These are phyloP conservation scores for Channa argus DNA, from an alignment of 2,113 vertebrate genomes.

Conservation along the genomic window DNA sequence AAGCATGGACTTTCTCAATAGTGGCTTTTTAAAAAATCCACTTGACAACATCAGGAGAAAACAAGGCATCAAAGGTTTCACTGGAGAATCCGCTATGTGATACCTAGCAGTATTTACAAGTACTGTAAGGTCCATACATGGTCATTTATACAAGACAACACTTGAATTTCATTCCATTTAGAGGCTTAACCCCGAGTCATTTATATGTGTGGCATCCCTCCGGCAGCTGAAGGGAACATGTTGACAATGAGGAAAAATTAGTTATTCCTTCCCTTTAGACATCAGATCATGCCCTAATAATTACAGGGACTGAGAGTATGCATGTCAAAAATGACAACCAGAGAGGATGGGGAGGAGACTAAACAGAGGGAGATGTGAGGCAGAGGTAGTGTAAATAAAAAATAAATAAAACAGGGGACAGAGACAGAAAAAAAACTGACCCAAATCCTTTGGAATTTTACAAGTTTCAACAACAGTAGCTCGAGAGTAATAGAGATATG, in stretches of 20 bases:
- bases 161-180: neutral
- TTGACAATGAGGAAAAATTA: slow-evolving; percentile 63
- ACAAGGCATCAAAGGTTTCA: neutral
- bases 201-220: slow-evolving; percentile 9
- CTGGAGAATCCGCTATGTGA: neutral
- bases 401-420: slow-evolving; percentile 14
- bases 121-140: neutral
- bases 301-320: slow-evolving; percentile 51
- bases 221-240: slow-evolving; percentile 36
- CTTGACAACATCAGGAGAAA: neutral
- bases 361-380: slow-evolving; percentile 29
- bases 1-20: neutral
- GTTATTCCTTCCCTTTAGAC: slow-evolving; percentile 83
- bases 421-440: slow-evolving; percentile 14
- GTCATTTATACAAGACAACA: slow-evolving; percentile 1
- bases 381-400: neutral
- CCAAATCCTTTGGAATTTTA: slow-evolving; percentile 1
- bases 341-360: slow-evolving; percentile 17
- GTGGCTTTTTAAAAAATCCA: neutral
- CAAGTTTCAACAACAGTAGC: too few relatives aligned
- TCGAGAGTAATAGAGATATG: too few relatives aligned
- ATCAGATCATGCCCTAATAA: slow-evolving; percentile 81
- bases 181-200: neutral
- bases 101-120: neutral
- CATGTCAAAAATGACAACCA: slow-evolving; percentile 53